phyloP scores from a whole-genome alignment of 2,113 vertebrate genomes.

The Larimichthys crocea region DNA sequence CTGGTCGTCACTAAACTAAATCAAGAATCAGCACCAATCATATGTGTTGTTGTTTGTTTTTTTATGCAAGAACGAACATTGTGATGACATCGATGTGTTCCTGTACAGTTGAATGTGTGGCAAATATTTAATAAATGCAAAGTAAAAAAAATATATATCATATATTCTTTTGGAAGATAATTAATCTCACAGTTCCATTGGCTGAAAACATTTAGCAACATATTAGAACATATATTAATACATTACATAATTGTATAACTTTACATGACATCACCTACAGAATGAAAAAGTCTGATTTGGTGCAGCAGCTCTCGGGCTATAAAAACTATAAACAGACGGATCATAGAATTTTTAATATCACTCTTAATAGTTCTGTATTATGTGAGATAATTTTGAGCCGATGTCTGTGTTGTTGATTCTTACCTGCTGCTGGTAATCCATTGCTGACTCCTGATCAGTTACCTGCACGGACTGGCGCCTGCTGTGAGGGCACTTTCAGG shows the following conservation, averaged over 20 bases:
- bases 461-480: background rate
- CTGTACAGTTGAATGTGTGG: background rate
- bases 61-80: background rate
- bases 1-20: no score
- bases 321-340: background rate
- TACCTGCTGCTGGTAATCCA: constrained; percentile 38
- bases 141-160: no score
- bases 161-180: background rate
- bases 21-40: no score
- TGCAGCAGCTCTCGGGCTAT: background rate
- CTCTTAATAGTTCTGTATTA: background rate
- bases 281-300: background rate
- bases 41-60: background rate
- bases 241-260: background rate
- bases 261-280: background rate
- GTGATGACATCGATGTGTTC: background rate
- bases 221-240: no score
- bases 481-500: background rate
- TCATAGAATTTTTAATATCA: no score
- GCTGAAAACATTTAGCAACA: background rate
- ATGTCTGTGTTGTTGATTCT: background rate
- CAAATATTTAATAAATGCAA: background rate
- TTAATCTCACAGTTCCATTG: background rate
- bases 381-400: background rate
- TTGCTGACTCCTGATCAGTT: background rate